Evolutionary conservation across 2,113 vertebrate species (phyloP), one percentile per base, ranked within the genome.

Genomic region (Porphyrio hochstetteri): DNA sequence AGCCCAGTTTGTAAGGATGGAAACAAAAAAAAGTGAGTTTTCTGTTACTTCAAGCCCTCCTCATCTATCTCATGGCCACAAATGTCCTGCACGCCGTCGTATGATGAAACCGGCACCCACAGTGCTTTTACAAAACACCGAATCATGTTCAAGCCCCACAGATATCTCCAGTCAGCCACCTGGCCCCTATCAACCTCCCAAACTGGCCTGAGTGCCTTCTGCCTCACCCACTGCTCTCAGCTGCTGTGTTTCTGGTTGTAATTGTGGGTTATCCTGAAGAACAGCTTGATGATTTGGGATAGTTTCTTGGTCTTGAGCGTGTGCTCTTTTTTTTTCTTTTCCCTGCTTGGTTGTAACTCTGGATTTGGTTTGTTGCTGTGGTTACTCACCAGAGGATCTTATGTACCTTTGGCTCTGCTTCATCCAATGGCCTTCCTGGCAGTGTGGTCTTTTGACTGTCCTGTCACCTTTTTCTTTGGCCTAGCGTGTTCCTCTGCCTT

Each of bases 371-470:
- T 23, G 18, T 21, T 13, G 68, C 40, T 40, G 46, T 10, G 28
- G 20, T 61, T 84, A 28, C 24, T 53, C 16, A 4, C 7, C 35
- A 21, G 18, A 16, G 4, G 10, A 6, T 5, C 18, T 60, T 16
- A 2, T 4, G 2, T 10, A 2, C 5, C 11, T 60, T 52, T 72
- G 70, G 31, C 50, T 82, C 61, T 16, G 16, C 6, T 29, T 67
- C 5, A 0, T 12, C 3, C 0, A 7, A 1, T 5, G 11, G 3
- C 28, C 3, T 61, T 50, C 24, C 50, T 12, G 52, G 9, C 3
- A 5, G 8, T 1, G 16, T 7, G 35, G 3, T 28, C 38, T 46
- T 63, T 72, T 55, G 63, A 6, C 38, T 7, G 1, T 42, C 44
- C 13, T 0, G 0, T 20, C 68, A 16, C 48, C 33, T 68, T 46